These are phyloP conservation scores for Brachyistius frenatus DNA, from an alignment of 2,113 vertebrate genomes.

Conservation along the genomic window DNA sequence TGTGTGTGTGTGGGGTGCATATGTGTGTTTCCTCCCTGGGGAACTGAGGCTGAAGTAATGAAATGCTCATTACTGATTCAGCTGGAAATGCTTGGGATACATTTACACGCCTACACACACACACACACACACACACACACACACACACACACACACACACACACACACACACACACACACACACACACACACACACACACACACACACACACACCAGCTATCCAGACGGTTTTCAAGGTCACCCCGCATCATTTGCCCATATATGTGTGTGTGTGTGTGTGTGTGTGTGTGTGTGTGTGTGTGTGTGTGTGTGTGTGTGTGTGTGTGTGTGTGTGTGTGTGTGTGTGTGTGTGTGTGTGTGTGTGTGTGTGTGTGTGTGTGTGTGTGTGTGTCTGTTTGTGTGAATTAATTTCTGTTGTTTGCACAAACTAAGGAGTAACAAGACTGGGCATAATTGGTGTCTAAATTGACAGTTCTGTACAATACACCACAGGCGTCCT, in stretches of 20 bases:
- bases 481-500: constrained; percentile 34
- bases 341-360: constrained; percentile 21
- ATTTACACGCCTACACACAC: constrained; percentile 75
- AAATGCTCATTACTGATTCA: constrained; percentile 86
- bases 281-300: constrained; percentile 26
- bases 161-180: too few species aligned
- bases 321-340: constrained; percentile 28
- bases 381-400: constrained; percentile 28
- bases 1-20: constrained; percentile 50
- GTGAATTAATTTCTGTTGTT: constrained; percentile 11
- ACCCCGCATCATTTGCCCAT: constrained; percentile 40
- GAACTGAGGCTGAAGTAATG: constrained; percentile 82
- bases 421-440: constrained; percentile 40
- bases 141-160: constrained; percentile 48
- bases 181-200: constrained; percentile 47
- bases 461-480: constrained; percentile 58
- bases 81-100: constrained; percentile 81
- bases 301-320: constrained; percentile 23
- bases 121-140: constrained; percentile 33
- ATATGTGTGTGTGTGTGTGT: constrained; percentile 20
- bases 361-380: constrained; percentile 22
- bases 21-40: constrained; percentile 66
- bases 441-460: constrained; percentile 50
- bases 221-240: constrained; percentile 74
- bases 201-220: constrained; percentile 40